These are phyloP conservation scores for Chelonus formosanus DNA, from an alignment of 2,888 invertebrate genomes.

Conservation along the genomic window DNA sequence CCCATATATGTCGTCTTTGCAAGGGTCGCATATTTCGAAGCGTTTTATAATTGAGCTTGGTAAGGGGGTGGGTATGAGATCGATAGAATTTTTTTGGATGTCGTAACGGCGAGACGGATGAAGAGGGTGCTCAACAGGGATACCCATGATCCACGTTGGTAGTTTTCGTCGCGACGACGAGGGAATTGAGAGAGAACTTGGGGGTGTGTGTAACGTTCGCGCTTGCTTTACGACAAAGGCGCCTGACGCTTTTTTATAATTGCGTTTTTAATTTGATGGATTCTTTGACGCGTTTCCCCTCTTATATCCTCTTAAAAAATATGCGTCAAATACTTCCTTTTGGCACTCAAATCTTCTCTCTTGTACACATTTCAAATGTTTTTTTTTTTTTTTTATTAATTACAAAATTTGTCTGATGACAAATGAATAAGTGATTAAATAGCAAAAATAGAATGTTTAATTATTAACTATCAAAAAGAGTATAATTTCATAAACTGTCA, in stretches of 20 bases:
- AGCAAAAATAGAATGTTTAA: too few species aligned
- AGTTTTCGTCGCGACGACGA: conserved; percentile 28
- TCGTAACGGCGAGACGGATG: conserved; percentile 45
- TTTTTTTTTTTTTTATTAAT: too few species aligned
- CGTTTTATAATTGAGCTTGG: conserved; percentile 60
- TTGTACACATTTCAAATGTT: too few species aligned
- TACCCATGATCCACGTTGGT: conserved; percentile 24
- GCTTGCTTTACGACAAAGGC: conserved; percentile 58
- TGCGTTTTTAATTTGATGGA: conserved; percentile 64
- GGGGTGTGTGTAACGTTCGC: conserved; percentile 16
- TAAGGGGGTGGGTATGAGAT: conserved; percentile 43
- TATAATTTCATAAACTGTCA: too few species aligned
- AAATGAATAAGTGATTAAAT: too few species aligned
- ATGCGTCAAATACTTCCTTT: background rate
- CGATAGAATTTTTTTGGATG: conserved; percentile 49
- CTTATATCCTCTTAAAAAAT: background rate
- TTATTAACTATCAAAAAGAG: too few species aligned
- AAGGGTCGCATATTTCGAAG: conserved; percentile 54
- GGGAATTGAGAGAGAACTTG: conserved; percentile 27
- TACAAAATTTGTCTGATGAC: too few species aligned
- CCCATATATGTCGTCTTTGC: conserved; percentile 26
- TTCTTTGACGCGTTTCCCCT: conserved; percentile 57
- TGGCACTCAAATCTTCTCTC: too few species aligned
- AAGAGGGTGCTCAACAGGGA: conserved; percentile 30
- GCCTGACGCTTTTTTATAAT: conserved; percentile 60